These are phyloP conservation scores for Andrena hattorfiana DNA, from an alignment of 2,888 invertebrate genomes.

Conservation along the genomic window DNA sequence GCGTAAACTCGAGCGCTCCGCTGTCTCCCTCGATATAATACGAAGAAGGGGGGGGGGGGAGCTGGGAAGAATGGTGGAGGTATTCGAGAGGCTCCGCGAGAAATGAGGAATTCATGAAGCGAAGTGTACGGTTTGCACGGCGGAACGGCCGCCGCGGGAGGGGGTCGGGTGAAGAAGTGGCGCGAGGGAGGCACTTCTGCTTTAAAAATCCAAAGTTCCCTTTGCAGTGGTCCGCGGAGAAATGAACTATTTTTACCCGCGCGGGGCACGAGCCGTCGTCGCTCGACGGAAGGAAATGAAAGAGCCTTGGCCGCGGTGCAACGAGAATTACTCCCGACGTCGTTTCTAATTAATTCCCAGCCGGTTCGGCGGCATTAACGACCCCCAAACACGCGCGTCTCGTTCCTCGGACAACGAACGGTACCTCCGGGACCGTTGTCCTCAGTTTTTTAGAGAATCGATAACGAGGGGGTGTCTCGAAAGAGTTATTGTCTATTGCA, in stretches of 20 bases:
- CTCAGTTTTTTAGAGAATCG: neutral
- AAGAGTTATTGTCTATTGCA: neutral
- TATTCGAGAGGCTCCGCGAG: neutral
- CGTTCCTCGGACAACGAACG: neutral
- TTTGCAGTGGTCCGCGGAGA: constrained; percentile 72
- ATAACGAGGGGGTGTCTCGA: neutral
- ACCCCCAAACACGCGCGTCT: constrained; percentile 7
- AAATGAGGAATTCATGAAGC: constrained; percentile 44
- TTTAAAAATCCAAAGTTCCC: constrained; percentile 68
- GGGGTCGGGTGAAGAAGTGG: neutral
- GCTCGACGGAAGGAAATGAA: constrained; percentile 10
- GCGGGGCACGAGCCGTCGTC: constrained; percentile 24
- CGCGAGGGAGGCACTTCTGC: constrained; percentile 4
- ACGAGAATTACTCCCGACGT: constrained; percentile 45
- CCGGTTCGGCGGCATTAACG: constrained; percentile 22
- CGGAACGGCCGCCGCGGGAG: constrained; percentile 1
- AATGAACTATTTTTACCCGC: constrained; percentile 73
- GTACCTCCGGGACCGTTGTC: neutral
- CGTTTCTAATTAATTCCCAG: constrained; percentile 49
- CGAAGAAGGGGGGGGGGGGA: too few species aligned
- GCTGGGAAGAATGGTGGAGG: neutral
- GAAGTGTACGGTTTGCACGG: constrained; percentile 25
- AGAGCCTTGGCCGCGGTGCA: constrained; percentile 1
- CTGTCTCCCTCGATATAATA: neutral
- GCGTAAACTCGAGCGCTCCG: neutral